phyloP scores from a whole-genome alignment of 2,888 invertebrate genomes.

The Blomia tropicalis region DNA sequence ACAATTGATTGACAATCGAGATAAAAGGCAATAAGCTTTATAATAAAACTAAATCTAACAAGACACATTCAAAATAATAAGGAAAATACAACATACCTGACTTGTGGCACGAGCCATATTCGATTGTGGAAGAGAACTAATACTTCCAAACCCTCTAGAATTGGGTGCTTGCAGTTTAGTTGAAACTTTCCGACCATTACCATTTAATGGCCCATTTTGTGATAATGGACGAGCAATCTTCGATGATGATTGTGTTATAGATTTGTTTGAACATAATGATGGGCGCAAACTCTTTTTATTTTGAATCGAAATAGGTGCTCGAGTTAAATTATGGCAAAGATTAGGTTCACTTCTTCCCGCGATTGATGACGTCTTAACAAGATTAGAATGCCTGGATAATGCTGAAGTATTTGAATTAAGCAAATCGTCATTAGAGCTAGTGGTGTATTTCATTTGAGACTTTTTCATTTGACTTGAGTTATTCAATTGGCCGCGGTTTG shows the following conservation, averaged over 20 bases:
- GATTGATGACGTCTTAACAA: not conserved
- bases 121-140: not conserved
- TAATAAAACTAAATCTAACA: no score
- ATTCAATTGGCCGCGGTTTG: not conserved
- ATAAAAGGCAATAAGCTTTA: no score
- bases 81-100: not conserved
- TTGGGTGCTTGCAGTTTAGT: not conserved
- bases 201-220: not conserved
- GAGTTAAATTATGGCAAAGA: not conserved
- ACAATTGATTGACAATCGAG: no score
- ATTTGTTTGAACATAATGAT: not conserved
- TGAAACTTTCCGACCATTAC: not conserved
- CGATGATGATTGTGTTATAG: not conserved
- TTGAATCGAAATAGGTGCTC: not conserved
- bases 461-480: not conserved
- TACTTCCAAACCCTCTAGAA: not conserved
- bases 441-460: not conserved
- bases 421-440: slow-evolving; percentile 1
- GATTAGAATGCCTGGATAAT: not conserved
- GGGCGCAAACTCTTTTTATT: not conserved
- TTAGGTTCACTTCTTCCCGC: slow-evolving; percentile 17
- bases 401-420: not conserved
- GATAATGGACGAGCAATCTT: not conserved
- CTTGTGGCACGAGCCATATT: not conserved
- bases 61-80: not conserved